phyloP scores from a whole-genome alignment of 2,888 invertebrate genomes.

The Elysia crispata region DNA sequence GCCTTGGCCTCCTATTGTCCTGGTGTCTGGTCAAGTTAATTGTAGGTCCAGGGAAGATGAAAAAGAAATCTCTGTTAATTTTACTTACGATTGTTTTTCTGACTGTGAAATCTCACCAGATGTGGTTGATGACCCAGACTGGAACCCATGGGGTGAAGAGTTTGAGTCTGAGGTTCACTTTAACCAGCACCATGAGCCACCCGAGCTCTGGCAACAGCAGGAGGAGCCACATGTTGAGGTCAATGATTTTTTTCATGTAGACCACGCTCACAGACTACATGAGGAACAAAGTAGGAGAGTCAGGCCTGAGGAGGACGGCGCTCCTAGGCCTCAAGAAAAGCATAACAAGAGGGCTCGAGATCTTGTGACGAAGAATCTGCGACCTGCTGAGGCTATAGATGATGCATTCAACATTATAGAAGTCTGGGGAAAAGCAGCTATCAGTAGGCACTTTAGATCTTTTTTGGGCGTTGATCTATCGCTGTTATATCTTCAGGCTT shows the following conservation, averaged over 20 bases:
- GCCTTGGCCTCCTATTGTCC: too few species aligned
- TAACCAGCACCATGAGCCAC: slow-evolving; percentile 61
- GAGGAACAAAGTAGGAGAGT: neutral
- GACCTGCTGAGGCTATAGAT: too few species aligned
- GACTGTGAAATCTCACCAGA: slow-evolving; percentile 43
- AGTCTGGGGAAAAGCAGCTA: neutral
- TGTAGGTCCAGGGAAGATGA: too few species aligned
- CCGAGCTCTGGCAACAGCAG: slow-evolving; percentile 56
- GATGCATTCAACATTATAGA: neutral
- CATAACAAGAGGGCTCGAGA: too few species aligned
- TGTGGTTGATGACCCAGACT: slow-evolving; percentile 64
- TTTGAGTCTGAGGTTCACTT: slow-evolving; percentile 64
- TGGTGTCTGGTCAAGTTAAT: too few species aligned
- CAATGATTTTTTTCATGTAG: neutral
- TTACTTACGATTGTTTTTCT: too few species aligned
- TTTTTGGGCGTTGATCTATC: too few species aligned
- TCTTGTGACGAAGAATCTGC: too few species aligned
- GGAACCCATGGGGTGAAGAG: slow-evolving; percentile 74
- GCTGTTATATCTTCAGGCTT: too few species aligned
- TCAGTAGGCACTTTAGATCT: neutral
- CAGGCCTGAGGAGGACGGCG: neutral
- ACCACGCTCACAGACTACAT: neutral
- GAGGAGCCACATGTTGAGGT: slow-evolving; percentile 51
- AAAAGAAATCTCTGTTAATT: too few species aligned
- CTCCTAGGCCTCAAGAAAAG: neutral